These are phyloP conservation scores for Stenichneumon culpator DNA, from an alignment of 2,888 invertebrate genomes.

Conservation along the genomic window DNA sequence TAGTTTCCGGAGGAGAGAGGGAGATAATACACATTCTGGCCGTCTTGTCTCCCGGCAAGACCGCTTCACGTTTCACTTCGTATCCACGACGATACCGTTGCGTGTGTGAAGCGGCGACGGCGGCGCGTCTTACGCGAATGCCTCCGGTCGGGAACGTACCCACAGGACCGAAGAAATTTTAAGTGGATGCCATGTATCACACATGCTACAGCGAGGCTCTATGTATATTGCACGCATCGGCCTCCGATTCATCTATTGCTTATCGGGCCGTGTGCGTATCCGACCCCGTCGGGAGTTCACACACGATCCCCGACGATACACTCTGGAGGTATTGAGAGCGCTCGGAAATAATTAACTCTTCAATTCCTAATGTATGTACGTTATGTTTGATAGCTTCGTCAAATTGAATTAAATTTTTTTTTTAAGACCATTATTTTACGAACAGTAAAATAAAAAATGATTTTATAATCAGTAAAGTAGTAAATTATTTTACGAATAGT, in stretches of 20 bases:
- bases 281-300: not conserved
- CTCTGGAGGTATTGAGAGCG: not conserved
- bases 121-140: conserved; percentile 27
- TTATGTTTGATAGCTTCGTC: no score
- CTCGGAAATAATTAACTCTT: not conserved
- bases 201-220: conserved; percentile 12
- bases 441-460: not conserved
- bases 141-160: conserved; percentile 39
- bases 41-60: conserved; percentile 57
- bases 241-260: conserved; percentile 24
- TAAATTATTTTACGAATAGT: not conserved
- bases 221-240: not conserved
- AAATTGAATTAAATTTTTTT: no score
- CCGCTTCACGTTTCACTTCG: conserved; percentile 44
- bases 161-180: conserved; percentile 65
- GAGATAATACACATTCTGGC: conserved; percentile 57
- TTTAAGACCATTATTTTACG: no score
- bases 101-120: conserved; percentile 28
- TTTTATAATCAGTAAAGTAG: not conserved
- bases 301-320: not conserved
- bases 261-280: not conserved
- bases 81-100: conserved; percentile 21
- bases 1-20: conserved; percentile 61
- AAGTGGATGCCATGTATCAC: conserved; percentile 59
- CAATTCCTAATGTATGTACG: no score